Conservation (phyloP, 2,113 vertebrate species). For the Sapajus apella region DNA sequence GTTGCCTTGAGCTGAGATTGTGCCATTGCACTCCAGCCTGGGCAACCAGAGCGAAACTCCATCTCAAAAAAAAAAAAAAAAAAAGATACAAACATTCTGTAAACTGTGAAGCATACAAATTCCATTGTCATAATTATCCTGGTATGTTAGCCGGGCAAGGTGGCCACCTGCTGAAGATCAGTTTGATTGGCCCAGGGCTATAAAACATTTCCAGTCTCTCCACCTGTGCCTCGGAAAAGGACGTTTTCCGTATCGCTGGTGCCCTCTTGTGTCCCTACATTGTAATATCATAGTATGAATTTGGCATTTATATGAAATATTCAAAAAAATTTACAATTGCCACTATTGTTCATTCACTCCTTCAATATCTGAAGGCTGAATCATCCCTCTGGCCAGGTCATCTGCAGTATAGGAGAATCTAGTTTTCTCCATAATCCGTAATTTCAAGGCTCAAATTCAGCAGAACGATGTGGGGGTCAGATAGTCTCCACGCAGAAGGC, state of each 20-base stretch:
- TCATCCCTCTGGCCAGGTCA: background rate
- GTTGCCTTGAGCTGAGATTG: too few species aligned
- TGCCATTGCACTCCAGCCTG: too few species aligned
- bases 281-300: background rate
- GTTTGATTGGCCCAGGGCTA: rapidly evolving
- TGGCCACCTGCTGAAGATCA: background rate
- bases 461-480: rapidly evolving
- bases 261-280: background rate
- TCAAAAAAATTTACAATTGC: background rate
- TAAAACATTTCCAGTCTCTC: background rate
- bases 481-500: background rate
- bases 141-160: background rate
- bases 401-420: background rate
- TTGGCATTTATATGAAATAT: background rate
- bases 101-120: background rate
- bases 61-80: too few species aligned
- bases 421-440: background rate
- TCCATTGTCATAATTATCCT: background rate
- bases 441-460: background rate
- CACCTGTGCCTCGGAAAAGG: rapidly evolving
- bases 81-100: background rate
- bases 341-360: background rate
- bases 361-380: background rate
- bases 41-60: too few species aligned
- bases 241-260: background rate